Percentiles rank a stretch among this genome's conserved stretches.
Conservation (phyloP, 2,113 vertebrate species). For the Vicugna pacos region DNA sequence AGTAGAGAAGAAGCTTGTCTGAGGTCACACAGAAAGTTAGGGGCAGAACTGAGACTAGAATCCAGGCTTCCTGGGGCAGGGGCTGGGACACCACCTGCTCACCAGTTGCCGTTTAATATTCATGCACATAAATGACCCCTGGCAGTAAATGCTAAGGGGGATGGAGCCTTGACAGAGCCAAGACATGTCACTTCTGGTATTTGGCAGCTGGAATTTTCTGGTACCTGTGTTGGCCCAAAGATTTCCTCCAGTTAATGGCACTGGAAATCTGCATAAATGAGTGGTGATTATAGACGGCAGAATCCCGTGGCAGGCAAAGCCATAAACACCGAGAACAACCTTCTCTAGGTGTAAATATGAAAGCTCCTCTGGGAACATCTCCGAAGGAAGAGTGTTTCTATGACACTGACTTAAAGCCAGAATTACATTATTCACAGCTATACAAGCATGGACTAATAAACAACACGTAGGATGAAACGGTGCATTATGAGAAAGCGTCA, state of each 20-base stretch:
- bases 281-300: slow-evolving; percentile 79
- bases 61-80: neutral
- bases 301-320: slow-evolving; percentile 81
- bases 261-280: slow-evolving; percentile 84
- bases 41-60: neutral
- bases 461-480: slow-evolving; percentile 86
- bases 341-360: slow-evolving; percentile 84
- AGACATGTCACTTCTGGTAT: neutral
- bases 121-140: neutral
- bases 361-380: slow-evolving; percentile 83
- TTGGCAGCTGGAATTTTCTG: slow-evolving; percentile 47
- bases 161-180: neutral
- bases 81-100: neutral
- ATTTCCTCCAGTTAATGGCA: slow-evolving; percentile 83
- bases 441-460: slow-evolving; percentile 84
- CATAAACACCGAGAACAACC: slow-evolving; percentile 84
- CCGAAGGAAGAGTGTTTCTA: slow-evolving; percentile 84
- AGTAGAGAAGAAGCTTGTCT: neutral
- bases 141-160: neutral
- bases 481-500: slow-evolving; percentile 82
- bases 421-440: slow-evolving; percentile 85
- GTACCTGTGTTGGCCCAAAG: slow-evolving; percentile 71
- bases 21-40: neutral
- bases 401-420: slow-evolving; percentile 84
- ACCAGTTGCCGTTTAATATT: neutral